These are phyloP conservation scores for Acanthopagrus latus DNA, from an alignment of 2,797 vertebrate genomes.

Conservation along the genomic window DNA sequence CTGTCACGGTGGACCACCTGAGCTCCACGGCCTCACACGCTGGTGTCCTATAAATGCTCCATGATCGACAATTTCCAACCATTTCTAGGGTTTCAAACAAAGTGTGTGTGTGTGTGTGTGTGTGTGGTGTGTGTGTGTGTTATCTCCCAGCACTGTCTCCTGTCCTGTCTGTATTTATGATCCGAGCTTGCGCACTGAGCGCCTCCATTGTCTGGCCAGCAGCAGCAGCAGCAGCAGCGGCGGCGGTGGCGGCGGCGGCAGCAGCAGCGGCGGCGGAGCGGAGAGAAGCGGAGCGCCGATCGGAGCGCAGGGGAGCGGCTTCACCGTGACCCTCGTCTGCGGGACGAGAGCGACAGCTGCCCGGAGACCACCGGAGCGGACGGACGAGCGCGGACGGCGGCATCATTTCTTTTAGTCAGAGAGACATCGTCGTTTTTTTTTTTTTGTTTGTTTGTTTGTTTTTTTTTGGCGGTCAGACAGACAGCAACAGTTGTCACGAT, in stretches of 20 bases:
- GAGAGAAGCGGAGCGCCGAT: conserved; percentile 60
- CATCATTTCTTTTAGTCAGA: conserved; percentile 32
- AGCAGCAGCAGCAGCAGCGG: conserved; percentile 54
- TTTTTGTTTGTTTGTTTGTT: no score
- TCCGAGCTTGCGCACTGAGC: conserved; percentile 85
- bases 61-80: neutral
- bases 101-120: neutral
- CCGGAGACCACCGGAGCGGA: conserved; percentile 51
- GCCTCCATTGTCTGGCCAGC: conserved; percentile 83
- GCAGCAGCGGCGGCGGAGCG: conserved; percentile 48
- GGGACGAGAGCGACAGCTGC: conserved; percentile 46
- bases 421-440: conserved; percentile 46
- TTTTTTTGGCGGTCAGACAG: conserved; percentile 60
- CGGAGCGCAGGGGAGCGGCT: conserved; percentile 77
- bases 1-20: neutral
- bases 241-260: conserved; percentile 32
- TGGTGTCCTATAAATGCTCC: neutral
- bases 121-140: neutral
- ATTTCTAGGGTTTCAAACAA: neutral
- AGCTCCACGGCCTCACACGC: conserved; percentile 4
- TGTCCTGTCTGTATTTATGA: conserved; percentile 65
- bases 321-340: conserved; percentile 78
- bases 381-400: conserved; percentile 31
- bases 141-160: conserved; percentile 42
- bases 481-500: conserved; percentile 85